phyloP scores from a whole-genome alignment of 2,797 vertebrate genomes.

The Anabacerthia variegaticeps region DNA sequence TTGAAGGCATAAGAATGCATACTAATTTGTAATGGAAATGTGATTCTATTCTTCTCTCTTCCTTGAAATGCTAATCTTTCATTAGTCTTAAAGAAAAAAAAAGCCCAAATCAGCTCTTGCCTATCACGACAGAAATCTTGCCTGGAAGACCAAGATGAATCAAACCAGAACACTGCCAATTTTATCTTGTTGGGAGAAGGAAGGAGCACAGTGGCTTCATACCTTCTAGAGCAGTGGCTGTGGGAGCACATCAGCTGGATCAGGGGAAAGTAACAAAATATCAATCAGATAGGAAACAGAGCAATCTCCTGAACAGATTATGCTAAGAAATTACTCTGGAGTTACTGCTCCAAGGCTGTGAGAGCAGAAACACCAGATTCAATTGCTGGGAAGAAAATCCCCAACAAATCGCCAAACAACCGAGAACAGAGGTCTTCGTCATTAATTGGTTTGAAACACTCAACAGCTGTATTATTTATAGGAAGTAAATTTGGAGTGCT shows the following conservation, averaged over 20 bases:
- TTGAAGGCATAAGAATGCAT: background rate
- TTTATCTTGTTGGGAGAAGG: background rate
- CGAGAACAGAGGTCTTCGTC: background rate
- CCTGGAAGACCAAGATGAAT: background rate
- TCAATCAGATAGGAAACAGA: background rate
- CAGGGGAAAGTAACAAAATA: background rate
- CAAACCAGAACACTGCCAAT: background rate
- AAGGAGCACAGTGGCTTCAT: background rate
- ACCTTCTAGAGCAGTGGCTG: background rate
- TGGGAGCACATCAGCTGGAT: background rate
- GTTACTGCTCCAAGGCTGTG: background rate
- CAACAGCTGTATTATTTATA: background rate
- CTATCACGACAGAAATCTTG: background rate
- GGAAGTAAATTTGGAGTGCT: background rate
- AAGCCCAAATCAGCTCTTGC: background rate
- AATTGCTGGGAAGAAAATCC: background rate
- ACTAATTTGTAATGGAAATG: background rate
- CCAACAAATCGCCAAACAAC: background rate
- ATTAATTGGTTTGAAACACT: background rate
- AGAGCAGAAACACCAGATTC: background rate
- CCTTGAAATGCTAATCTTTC: background rate
- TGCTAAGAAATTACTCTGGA: background rate
- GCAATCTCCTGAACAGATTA: background rate
- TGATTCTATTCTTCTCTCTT: background rate
- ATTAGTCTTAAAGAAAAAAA: background rate